phyloP scores from a whole-genome alignment of 2,113 vertebrate species.

The Misgurnus mizolepis region DNA sequence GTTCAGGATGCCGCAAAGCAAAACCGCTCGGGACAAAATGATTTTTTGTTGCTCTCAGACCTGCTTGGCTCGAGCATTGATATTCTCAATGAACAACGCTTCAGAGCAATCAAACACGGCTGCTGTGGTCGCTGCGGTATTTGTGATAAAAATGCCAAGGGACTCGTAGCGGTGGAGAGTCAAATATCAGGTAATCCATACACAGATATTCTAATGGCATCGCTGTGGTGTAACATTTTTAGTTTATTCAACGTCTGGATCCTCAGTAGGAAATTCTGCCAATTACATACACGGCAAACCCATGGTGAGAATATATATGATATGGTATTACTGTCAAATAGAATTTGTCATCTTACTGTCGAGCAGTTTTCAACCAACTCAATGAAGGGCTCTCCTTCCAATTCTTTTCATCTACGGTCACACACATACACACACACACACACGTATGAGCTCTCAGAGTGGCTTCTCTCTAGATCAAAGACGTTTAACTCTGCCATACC shows the following conservation, averaged over 20 bases:
- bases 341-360: slow-evolving; percentile 14
- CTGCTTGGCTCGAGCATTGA: slow-evolving; percentile 19
- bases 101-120: background rate
- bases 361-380: slow-evolving; percentile 5
- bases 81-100: background rate
- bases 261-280: background rate
- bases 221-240: slow-evolving; percentile 7
- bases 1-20: slow-evolving; percentile 13
- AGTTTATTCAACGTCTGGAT: background rate
- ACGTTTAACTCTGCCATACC: slow-evolving; percentile 51
- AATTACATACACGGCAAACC: background rate
- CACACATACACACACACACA: background rate
- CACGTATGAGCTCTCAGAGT: slow-evolving; percentile 21
- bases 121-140: slow-evolving; percentile 29
- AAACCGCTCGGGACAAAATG: background rate
- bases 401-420: slow-evolving; percentile 8
- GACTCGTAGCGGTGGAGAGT: slow-evolving; percentile 19
- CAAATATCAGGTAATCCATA: slow-evolving; percentile 39
- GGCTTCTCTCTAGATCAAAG: slow-evolving; percentile 55
- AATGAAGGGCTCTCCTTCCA: slow-evolving; percentile 8
- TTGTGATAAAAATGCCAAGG: slow-evolving; percentile 26
- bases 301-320: background rate
- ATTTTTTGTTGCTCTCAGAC: background rate
- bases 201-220: slow-evolving; percentile 29
- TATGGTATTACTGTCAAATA: slow-evolving; percentile 10